Percentiles rank a stretch among this genome's conserved stretches.
phyloP scores from a whole-genome alignment of 2,797 vertebrate species.

The Melanotaenia pygmaea region DNA sequence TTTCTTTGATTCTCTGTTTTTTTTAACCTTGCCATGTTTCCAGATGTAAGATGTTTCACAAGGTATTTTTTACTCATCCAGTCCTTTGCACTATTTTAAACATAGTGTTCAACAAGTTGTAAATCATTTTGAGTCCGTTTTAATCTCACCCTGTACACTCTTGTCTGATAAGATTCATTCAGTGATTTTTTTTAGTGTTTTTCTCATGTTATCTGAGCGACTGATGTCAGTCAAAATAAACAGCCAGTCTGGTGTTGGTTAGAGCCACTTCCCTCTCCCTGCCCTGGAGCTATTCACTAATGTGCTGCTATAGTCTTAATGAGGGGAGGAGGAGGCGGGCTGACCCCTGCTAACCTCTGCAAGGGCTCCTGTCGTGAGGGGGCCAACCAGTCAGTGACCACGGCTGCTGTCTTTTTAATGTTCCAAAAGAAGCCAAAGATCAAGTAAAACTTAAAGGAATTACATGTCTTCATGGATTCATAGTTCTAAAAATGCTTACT shows the following conservation, averaged over 20 bases:
- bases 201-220: background rate
- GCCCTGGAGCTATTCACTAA: slow-evolving; percentile 61
- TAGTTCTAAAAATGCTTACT: background rate
- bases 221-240: slow-evolving; percentile 67
- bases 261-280: slow-evolving; percentile 53
- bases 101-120: no score
- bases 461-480: background rate
- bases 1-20: no score
- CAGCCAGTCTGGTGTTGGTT: slow-evolving; percentile 63
- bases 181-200: background rate
- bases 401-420: slow-evolving; percentile 44
- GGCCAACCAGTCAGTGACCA: slow-evolving; percentile 41
- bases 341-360: slow-evolving; percentile 68
- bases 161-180: slow-evolving; percentile 3
- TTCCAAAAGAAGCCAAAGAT: slow-evolving; percentile 26
- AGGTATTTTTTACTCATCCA: no score
- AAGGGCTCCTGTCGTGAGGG: slow-evolving; percentile 47
- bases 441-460: slow-evolving; percentile 40
- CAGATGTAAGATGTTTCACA: background rate
- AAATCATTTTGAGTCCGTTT: background rate
- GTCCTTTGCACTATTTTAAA: no score
- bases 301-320: slow-evolving; percentile 73
- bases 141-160: background rate
- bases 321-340: slow-evolving; percentile 61
- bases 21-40: no score